phyloP scores from a whole-genome alignment of 2,797 vertebrate genomes.

The Apodemus agrarius region DNA sequence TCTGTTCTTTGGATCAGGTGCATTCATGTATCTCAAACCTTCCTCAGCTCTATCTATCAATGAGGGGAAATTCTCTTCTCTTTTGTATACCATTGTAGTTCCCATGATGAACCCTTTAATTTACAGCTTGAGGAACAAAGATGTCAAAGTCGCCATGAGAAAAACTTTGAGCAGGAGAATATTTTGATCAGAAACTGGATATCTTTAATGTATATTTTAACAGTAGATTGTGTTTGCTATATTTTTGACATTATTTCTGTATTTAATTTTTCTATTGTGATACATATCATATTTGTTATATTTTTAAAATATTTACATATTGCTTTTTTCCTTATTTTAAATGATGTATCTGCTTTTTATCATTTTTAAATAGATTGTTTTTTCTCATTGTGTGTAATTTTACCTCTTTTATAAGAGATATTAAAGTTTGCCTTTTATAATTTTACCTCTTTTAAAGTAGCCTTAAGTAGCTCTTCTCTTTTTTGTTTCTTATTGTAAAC shows the following conservation, averaged over 20 bases:
- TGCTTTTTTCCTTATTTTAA: neutral
- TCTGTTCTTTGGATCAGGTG: slow-evolving; percentile 56
- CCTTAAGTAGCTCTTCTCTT: neutral
- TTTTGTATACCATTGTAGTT: slow-evolving; percentile 59
- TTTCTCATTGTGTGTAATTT: neutral
- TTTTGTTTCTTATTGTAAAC: neutral
- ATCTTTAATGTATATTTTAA: neutral
- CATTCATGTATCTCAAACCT: slow-evolving; percentile 54
- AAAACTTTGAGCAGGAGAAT: neutral
- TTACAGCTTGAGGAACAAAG: slow-evolving; percentile 64
- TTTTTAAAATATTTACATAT: neutral
- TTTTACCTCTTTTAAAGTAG: neutral
- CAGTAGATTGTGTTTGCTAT: neutral
- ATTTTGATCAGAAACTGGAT: neutral
- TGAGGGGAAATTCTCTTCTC: slow-evolving; percentile 60
- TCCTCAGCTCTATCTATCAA: slow-evolving; percentile 22
- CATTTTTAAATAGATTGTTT: neutral
- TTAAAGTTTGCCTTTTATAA: too few species aligned
- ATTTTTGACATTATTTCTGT: neutral
- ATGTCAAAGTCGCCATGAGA: slow-evolving; percentile 13
- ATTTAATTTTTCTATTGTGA: neutral
- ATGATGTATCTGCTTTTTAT: neutral
- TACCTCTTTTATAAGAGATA: too few species aligned
- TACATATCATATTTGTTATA: neutral
- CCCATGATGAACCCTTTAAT: slow-evolving; percentile 67